A percentile compares a stretch with the other conserved stretches of the same genome.
phyloP scores from a whole-genome alignment of 64 coral and sea anemone genomes.

The Porites lutea region DNA sequence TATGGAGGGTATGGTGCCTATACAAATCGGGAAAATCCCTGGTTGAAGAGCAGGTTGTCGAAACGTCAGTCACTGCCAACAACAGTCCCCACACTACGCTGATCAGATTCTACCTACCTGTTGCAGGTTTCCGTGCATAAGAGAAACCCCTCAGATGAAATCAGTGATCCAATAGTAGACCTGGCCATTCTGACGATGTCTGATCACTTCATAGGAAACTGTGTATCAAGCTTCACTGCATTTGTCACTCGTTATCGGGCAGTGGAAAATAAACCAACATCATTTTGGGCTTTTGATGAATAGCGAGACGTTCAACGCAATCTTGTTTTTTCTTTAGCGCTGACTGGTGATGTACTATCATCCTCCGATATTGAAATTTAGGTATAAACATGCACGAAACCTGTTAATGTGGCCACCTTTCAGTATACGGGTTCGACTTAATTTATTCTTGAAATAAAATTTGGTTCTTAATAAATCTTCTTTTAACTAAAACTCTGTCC shows the following conservation, averaged over 20 bases:
- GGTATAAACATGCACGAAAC: too few species aligned
- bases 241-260: constrained; percentile 94
- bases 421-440: too few species aligned
- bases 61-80: too few species aligned
- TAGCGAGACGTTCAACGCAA: not conserved
- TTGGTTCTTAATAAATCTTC: not conserved
- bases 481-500: too few species aligned
- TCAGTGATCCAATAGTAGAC: constrained; percentile 81
- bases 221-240: constrained; percentile 95
- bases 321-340: too few species aligned
- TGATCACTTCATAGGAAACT: constrained; percentile 96
- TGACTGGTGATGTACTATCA: too few species aligned
- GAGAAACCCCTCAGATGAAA: constrained; percentile 62
- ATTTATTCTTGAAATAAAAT: not conserved
- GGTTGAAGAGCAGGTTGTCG: not conserved
- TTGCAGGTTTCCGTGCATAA: constrained; percentile 90
- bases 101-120: not conserved
- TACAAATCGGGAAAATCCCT: too few species aligned
- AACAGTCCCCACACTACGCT: too few species aligned
- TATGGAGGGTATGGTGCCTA: too few species aligned
- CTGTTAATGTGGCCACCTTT: too few species aligned
- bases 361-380: too few species aligned
- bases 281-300: constrained; percentile 90
- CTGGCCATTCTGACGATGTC: constrained; percentile 90
- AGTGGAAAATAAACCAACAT: constrained; percentile 75